Evolutionary conservation across 2,888 invertebrate genomes (phyloP).

Genomic region (Aphelenchoides bicaudatus): DNA sequence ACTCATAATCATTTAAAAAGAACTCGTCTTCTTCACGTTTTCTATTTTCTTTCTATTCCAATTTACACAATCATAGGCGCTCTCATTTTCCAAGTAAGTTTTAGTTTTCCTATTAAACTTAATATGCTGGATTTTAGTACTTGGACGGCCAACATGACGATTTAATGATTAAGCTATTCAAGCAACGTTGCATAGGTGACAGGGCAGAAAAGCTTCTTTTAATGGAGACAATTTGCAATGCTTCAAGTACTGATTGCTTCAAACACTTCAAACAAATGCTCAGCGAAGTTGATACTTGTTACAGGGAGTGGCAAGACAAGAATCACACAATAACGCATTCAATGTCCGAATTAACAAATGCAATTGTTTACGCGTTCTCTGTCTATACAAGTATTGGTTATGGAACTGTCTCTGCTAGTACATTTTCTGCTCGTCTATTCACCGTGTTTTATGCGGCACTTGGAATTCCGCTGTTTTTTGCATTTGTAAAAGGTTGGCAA

Average conservation of each 20-base stretch:
- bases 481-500: too few relatives aligned
- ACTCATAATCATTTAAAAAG: slow-evolving; percentile 40
- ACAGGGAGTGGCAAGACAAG: slow-evolving; percentile 39
- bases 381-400: slow-evolving; percentile 57
- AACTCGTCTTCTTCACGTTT: slow-evolving; percentile 42
- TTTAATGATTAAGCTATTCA: slow-evolving; percentile 27
- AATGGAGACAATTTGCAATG: slow-evolving; percentile 26
- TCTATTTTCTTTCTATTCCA: slow-evolving; percentile 45
- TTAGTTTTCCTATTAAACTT: neutral
- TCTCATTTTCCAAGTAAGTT: slow-evolving; percentile 40
- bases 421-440: slow-evolving; percentile 33
- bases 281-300: slow-evolving; percentile 37
- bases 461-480: slow-evolving; percentile 52
- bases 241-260: slow-evolving; percentile 31
- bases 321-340: slow-evolving; percentile 43
- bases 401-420: slow-evolving; percentile 50
- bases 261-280: slow-evolving; percentile 30
- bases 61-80: slow-evolving; percentile 51
- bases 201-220: slow-evolving; percentile 21
- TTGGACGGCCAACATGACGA: slow-evolving; percentile 52
- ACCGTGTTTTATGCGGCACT: slow-evolving; percentile 49
- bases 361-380: slow-evolving; percentile 49
- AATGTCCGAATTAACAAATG: slow-evolving; percentile 48
- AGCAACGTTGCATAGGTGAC: slow-evolving; percentile 36
- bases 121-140: slow-evolving; percentile 27